phyloP scores from a whole-genome alignment of 2,888 invertebrate species.

The Lamellibrachia columna region DNA sequence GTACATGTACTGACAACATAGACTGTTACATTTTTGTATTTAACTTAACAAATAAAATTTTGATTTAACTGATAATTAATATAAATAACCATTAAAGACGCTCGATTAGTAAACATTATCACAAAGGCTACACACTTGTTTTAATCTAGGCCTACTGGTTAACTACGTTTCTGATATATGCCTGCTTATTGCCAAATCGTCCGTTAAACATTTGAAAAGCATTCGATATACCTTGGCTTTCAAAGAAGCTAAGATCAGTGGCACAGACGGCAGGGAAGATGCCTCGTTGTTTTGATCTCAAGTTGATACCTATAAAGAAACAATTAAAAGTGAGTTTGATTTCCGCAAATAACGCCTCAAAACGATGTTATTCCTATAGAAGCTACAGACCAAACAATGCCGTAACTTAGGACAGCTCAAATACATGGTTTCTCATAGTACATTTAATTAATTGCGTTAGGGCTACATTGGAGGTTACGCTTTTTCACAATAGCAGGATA shows the following conservation, averaged over 20 bases:
- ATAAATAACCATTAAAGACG: too few relatives aligned
- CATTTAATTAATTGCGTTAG: not conserved
- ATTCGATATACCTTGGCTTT: conserved; percentile 76
- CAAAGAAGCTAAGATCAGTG: conserved; percentile 95
- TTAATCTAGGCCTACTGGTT: not conserved
- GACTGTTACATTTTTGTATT: not conserved
- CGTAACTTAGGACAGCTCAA: not conserved
- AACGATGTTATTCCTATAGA: too few relatives aligned
- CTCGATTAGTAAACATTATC: too few relatives aligned
- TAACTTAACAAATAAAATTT: too few relatives aligned
- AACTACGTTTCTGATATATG: too few relatives aligned
- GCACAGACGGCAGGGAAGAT: conserved; percentile 98
- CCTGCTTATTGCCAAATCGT: too few relatives aligned
- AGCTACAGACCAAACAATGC: too few relatives aligned
- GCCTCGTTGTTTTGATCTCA: conserved; percentile 90
- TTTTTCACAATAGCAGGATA: too few relatives aligned
- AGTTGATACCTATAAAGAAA: conserved; percentile 81
- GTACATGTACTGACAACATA: not conserved
- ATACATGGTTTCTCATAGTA: not conserved
- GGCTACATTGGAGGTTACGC: too few relatives aligned
- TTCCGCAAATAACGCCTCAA: too few relatives aligned
- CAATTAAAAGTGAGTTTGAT: not conserved
- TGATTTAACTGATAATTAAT: too few relatives aligned
- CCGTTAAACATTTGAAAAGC: not conserved
- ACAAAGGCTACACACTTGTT: not conserved